Conservation (phyloP, 2,113 vertebrate species). For the Nothoprocta perdicaria region DNA sequence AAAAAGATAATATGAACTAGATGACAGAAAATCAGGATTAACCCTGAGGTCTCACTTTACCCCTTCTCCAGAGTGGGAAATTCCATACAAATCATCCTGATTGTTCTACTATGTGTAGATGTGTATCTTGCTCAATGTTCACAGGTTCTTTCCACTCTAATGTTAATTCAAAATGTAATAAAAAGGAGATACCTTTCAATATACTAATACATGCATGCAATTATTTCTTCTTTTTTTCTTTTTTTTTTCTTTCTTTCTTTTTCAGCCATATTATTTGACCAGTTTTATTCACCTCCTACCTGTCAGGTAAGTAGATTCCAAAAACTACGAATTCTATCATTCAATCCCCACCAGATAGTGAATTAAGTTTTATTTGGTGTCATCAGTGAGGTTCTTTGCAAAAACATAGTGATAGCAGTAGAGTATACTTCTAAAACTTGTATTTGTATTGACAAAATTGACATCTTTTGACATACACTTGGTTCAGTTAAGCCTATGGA, state of each 20-base stretch:
- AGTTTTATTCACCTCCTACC: not conserved
- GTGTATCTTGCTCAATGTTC: not conserved
- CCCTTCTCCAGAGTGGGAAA: conserved; percentile 2
- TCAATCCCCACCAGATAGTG: not conserved
- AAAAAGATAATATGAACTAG: not conserved
- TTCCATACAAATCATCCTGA: not conserved
- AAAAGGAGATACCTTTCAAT: not conserved
- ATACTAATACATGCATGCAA: not conserved
- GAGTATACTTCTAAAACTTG: not conserved
- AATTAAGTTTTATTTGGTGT: not conserved
- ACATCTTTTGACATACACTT: not conserved
- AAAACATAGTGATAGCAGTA: not conserved
- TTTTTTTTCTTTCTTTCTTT: not conserved
- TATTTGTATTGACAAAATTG: not conserved
- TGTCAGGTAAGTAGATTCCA: not conserved
- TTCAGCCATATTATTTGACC: not conserved
- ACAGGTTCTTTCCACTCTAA: not conserved
- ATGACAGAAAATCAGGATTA: not conserved
- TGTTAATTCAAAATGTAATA: not conserved
- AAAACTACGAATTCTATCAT: not conserved
- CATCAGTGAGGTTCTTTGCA: not conserved
- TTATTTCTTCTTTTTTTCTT: not conserved
- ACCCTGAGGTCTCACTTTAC: not conserved
- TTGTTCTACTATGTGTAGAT: fast-evolving
- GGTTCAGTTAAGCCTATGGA: not conserved